phyloP scores from a whole-genome alignment of 1,140 invertebrate species.

The Schlechtendalia chinensis region DNA sequence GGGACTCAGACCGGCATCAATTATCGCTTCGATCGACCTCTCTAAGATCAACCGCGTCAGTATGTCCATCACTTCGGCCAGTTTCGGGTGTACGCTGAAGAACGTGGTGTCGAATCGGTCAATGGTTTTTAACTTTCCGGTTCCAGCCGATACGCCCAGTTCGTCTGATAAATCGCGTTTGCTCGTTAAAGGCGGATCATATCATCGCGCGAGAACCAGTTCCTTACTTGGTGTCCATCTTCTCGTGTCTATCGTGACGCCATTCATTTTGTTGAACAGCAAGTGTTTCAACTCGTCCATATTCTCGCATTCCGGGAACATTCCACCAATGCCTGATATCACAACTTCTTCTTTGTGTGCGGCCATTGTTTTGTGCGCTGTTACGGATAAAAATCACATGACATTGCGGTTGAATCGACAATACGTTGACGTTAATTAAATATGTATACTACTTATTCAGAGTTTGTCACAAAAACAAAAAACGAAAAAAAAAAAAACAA shows the following conservation, averaged over 20 bases:
- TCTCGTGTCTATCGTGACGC: constrained; percentile 30
- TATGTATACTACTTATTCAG: too few relatives aligned
- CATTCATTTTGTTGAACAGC: constrained; percentile 57
- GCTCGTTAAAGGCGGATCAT: neutral
- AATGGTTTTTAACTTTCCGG: constrained; percentile 33
- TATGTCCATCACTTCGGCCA: constrained; percentile 52
- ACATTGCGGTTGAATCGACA: too few relatives aligned
- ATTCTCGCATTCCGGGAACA: constrained; percentile 64
- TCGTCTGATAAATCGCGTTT: neutral
- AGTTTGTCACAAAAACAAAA: too few relatives aligned
- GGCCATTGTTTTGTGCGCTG: neutral
- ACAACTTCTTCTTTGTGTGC: constrained; percentile 58
- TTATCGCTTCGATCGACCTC: constrained; percentile 49
- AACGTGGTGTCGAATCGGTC: constrained; percentile 52
- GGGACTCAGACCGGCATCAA: constrained; percentile 44
- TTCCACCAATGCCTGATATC: constrained; percentile 65
- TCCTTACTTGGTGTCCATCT: constrained; percentile 20
- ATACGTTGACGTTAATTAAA: neutral
- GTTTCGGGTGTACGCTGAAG: constrained; percentile 53
- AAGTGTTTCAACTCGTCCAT: constrained; percentile 63
- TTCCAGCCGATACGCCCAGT: neutral
- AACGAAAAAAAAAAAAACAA: too few relatives aligned
- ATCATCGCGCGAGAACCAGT: too few relatives aligned
- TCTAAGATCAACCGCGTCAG: constrained; percentile 49
- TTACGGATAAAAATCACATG: too few relatives aligned